A percentile compares a stretch with the other conserved stretches of the same genome.
phyloP scores from a whole-genome alignment of 2,113 vertebrate genomes.

The Cettia cetti region DNA sequence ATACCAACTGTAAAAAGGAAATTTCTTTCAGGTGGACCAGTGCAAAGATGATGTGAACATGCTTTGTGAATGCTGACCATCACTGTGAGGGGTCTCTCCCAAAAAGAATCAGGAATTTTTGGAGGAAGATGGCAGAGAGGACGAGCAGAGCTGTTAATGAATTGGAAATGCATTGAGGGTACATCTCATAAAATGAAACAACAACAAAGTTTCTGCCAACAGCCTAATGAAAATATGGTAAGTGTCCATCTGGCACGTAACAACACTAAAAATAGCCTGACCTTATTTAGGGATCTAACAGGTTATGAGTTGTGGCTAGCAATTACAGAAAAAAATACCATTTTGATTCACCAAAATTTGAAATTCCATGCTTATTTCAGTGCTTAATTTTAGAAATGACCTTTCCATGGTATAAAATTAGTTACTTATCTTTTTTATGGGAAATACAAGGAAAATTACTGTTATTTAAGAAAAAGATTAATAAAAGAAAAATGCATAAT shows the following conservation, averaged over 20 bases:
- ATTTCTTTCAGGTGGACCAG: neutral
- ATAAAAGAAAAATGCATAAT: neutral
- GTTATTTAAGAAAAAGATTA: neutral
- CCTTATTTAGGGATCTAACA: neutral
- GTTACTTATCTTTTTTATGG: neutral
- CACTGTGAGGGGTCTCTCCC: neutral
- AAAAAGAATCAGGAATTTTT: neutral
- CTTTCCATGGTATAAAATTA: neutral
- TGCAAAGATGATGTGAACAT: neutral
- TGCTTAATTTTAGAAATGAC: neutral
- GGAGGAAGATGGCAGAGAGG: neutral
- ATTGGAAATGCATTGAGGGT: neutral
- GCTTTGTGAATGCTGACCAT: neutral
- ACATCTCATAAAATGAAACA: fast-evolving
- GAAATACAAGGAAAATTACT: neutral
- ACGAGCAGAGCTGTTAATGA: neutral
- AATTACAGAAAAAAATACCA: neutral
- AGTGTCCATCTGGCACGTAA: neutral
- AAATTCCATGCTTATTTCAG: neutral
- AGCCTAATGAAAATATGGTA: neutral
- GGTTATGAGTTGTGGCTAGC: neutral
- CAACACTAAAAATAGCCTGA: neutral
- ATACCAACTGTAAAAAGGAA: neutral
- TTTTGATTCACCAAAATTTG: neutral
- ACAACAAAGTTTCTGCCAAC: neutral